phyloP scores from a whole-genome alignment of 2,888 invertebrate species.

The Tiphia femorata region DNA sequence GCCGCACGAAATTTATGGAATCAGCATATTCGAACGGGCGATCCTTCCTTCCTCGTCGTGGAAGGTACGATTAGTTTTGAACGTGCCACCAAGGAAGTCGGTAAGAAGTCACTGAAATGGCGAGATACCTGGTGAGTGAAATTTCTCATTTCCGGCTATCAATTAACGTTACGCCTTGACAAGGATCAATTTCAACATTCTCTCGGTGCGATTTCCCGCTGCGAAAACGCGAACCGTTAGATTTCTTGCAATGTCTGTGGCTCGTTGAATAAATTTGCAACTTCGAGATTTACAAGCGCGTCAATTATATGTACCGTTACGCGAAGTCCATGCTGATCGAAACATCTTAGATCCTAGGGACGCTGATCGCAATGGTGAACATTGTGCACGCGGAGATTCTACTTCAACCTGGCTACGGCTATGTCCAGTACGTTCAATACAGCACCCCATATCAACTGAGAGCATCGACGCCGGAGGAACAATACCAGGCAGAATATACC shows the following conservation, averaged over 20 bases:
- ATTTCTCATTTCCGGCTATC: not conserved
- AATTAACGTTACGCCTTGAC: not conserved
- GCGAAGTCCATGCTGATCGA: too few relatives aligned
- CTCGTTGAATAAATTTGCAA: too few relatives aligned
- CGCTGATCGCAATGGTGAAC: slow-evolving; percentile 5
- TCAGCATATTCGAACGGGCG: not conserved
- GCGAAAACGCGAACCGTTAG: too few relatives aligned
- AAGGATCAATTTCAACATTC: too few relatives aligned
- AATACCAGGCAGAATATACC: not conserved
- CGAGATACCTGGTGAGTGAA: slow-evolving; percentile 26
- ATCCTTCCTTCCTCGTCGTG: too few relatives aligned
- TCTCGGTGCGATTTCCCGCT: too few relatives aligned
- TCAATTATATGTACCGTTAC: too few relatives aligned
- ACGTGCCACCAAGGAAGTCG: not conserved
- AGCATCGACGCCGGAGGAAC: not conserved
- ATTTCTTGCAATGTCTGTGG: too few relatives aligned
- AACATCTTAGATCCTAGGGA: slow-evolving; percentile 21
- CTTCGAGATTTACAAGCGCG: too few relatives aligned
- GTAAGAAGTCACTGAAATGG: slow-evolving; percentile 7
- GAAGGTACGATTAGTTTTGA: slow-evolving; percentile 5
- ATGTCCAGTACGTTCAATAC: not conserved
- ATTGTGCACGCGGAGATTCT: slow-evolving; percentile 38
- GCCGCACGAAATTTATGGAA: not conserved
- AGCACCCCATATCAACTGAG: not conserved
- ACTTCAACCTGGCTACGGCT: slow-evolving; percentile 44